Base-by-base conservation (phyloP, 2,888 invertebrate species). In the Beris chalybata region DNA sequence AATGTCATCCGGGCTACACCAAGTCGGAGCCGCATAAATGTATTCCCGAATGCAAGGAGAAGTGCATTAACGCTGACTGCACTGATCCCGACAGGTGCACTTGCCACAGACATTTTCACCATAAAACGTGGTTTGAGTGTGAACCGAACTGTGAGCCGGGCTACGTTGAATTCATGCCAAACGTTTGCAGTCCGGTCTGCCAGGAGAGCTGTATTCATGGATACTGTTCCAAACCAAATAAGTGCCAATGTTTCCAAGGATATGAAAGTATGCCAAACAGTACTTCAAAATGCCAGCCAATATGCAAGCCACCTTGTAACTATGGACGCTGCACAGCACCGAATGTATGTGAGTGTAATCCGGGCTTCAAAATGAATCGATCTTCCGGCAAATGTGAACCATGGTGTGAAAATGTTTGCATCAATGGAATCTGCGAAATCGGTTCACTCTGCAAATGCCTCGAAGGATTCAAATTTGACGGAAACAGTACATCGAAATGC, bases 181-280 rank as follows among this genome's bases (percentile, higher is more conserved):
- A 38, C 0, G 30, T 54, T 1, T 78, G 78, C 53, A 69, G 70
- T 9, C 76, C 80, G 0, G 56, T 75, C 1, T 84, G 84, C 70
- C 71, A 75, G 0, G 67, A 70, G 44, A 74, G 77, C 0, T 79
- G 79, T 59, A 38, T 63, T 0, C 75, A 78, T 71, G 77, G 77
- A n/a, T 70, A 64, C 6, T 80, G 79, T 65, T 69, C 75, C 2
- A 66, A 29, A 83, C 56, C 91, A 0, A 87, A 90, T 77, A 84
- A 87, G 73, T 92, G 91, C 74, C 83, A 89, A 67, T 92, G 91
- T 74, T 87, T 88, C 72, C 82, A 83, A 0, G 91, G 91, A 1
- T 91, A 82, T 75, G 77, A 4, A 4, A 4, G 13, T 4, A 29
- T 22, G 11, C 4, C 15, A 15, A 50, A 15, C 13, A 50, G 15